Evolutionary conservation across 2,113 vertebrate species (phyloP), one percentile per base, ranked within the genome.

Genomic region (Bombycilla garrulus): DNA sequence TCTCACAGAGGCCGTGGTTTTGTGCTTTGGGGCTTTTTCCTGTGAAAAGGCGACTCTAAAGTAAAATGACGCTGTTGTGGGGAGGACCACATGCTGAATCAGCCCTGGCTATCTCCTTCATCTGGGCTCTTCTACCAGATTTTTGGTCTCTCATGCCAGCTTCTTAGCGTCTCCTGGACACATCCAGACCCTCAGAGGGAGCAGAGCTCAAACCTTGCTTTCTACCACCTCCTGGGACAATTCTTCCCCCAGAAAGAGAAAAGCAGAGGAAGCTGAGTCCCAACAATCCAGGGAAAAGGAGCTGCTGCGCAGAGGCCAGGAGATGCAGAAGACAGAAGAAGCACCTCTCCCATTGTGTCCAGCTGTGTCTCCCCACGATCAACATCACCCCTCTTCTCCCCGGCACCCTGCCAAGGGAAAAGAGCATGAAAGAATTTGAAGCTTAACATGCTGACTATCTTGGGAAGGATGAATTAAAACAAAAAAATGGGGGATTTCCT

Each of bases 351-450:
- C 14, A 9, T 26, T 3, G 1, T 19, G 42, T 42, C 8, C 6
- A 25, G 6, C 9, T 45, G 14, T 28, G 13, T 15, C 13, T 53
- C 42, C 23, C 24, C 0, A 0, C 2, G 20, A 40, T 15, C 20
- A 57, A 28, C 35, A 60, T 25, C n/a, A 36, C 8, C 29, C 5
- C 11, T 31, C 12, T 45, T 19, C 10, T 51, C 7, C 38, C 10
- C 5, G 11, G 31, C 21, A 35, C 16, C 14, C 33, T 51, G 35
- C 9, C 18, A 25, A 22, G 5, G 7, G 1, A 48, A 64, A 72
- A 65, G 22, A 58, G 8, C 24, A 25, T 13, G 15, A 64, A 88
- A 42, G 3, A 35, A 38, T 47, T 71, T 71, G 44, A 84, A 64
- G 15, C 9, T 9, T 31, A 33, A 2, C 17, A 9, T 1, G 4